A percentile compares a stretch with the other conserved stretches of the same genome.
Evolutionary conservation across 64 coral and sea anemone species (phyloP).

Genomic region (Stylophora pistillata): DNA sequence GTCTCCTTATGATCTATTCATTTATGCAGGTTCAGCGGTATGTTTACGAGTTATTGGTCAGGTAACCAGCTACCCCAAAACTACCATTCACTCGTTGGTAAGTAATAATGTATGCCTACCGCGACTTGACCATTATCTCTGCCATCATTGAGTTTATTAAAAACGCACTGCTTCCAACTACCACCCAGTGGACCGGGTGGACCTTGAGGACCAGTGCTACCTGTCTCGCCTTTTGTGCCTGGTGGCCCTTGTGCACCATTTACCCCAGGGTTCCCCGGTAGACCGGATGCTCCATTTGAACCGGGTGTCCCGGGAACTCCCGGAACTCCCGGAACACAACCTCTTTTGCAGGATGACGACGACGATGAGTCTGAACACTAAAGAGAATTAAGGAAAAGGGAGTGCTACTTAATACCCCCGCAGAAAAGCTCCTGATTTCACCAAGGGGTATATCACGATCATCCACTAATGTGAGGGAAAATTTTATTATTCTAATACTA

Average conservation of each 20-base stretch:
- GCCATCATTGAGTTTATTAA: neutral
- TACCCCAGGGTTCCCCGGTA: neutral
- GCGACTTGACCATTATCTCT: neutral
- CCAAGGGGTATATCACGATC: neutral
- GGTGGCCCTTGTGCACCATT: neutral
- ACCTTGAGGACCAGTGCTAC: neutral
- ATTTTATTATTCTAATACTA: no score
- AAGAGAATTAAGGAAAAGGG: neutral
- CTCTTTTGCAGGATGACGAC: neutral
- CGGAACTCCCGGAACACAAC: neutral
- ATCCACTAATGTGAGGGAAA: neutral
- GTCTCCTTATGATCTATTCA: no score
- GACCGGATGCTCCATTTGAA: neutral
- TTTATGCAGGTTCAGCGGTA: no score
- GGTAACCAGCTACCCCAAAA: no score
- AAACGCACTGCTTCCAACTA: conserved; percentile 5
- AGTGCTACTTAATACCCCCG: neutral
- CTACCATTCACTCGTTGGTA: neutral
- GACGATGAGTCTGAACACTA: neutral
- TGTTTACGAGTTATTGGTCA: no score
- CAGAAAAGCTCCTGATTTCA: neutral
- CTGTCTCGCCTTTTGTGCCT: neutral
- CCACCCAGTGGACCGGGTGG: neutral
- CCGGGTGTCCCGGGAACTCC: neutral
- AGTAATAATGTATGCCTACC: neutral